Evolutionary conservation across 2,888 invertebrate genomes (phyloP), one percentile per base, ranked within the genome.

Genomic region (Heterodera filipjevi): DNA sequence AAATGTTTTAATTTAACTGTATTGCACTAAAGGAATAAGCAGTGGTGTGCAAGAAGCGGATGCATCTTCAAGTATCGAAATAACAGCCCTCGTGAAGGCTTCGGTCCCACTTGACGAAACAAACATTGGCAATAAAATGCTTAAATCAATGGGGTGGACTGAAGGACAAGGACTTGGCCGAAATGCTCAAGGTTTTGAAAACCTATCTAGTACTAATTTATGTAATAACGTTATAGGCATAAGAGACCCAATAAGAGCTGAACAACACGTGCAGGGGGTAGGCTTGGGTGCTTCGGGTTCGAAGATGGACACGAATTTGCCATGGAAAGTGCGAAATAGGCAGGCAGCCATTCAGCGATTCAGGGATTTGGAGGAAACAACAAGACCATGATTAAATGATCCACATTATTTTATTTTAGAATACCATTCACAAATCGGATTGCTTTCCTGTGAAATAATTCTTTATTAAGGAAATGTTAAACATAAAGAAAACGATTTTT

Each of bases 131-230:
- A 97, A 94, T 89, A 94, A 95, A 89, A 92, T 99, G 90, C 90
- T 99, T 82, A 96, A 98, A 90, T 96, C 95, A 91, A 99, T 99
- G 99, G 99, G 99, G 6, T 99, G 99, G 99, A 94, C 94, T 10
- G 95, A 95, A 89, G 99, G 99, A 0, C 93, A 95, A 91, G 99
- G 99, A 0, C 91, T 99, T 33, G 98, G 99, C 0, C 94, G 94
- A 89, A 92, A 93, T 77, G 95, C 95, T 89, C 97, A 98, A 90
- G 87, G 87, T 85, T 30, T 78, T 35, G 14, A 46, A 35, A 27
- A 30, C 39, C 27, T 3, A 6, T n/a, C 16, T 16, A 66, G 0
- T 30, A 12, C 12, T 12, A 8, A n/a, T 30, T 33, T 77, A 16
- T 77, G 22, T 3, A 16, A 68, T n/a, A 22, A n/a, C n/a, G n/a